phyloP scores from a whole-genome alignment of 2,888 invertebrate genomes.

The Crepidodera aurea region DNA sequence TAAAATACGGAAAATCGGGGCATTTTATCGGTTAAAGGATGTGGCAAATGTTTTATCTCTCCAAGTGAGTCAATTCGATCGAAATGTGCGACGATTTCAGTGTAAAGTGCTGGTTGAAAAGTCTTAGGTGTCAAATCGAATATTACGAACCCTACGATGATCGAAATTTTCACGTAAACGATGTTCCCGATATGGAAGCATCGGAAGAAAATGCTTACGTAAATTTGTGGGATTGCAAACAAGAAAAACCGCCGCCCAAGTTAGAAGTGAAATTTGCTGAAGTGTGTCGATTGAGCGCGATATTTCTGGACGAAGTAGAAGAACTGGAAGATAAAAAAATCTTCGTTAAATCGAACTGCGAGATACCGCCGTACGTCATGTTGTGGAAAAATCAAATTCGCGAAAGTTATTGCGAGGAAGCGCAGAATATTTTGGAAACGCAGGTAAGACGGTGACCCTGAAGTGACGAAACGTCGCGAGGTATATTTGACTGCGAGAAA shows the following conservation, averaged over 20 bases:
- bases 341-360: slow-evolving; percentile 62
- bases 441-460: slow-evolving; percentile 53
- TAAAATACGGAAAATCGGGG: slow-evolving; percentile 36
- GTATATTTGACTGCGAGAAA: too few relatives aligned
- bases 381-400: slow-evolving; percentile 65
- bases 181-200: slow-evolving; percentile 35
- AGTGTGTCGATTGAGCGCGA: slow-evolving; percentile 49
- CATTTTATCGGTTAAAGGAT: slow-evolving; percentile 39
- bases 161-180: slow-evolving; percentile 22
- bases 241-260: background rate
- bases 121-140: slow-evolving; percentile 53
- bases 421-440: slow-evolving; percentile 62
- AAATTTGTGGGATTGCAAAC: slow-evolving; percentile 48
- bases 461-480: too few relatives aligned
- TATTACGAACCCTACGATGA: slow-evolving; percentile 53
- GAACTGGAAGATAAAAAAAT: slow-evolving; percentile 41
- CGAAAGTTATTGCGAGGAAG: slow-evolving; percentile 65
- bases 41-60: slow-evolving; percentile 40
- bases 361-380: slow-evolving; percentile 64
- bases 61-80: slow-evolving; percentile 30
- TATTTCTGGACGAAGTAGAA: slow-evolving; percentile 49
- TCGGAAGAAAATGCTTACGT: slow-evolving; percentile 43
- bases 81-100: slow-evolving; percentile 45
- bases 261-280: slow-evolving; percentile 48
- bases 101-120: slow-evolving; percentile 55